Base-by-base conservation (phyloP, 2,113 vertebrate genomes). In the Lampris megalopsis region DNA sequence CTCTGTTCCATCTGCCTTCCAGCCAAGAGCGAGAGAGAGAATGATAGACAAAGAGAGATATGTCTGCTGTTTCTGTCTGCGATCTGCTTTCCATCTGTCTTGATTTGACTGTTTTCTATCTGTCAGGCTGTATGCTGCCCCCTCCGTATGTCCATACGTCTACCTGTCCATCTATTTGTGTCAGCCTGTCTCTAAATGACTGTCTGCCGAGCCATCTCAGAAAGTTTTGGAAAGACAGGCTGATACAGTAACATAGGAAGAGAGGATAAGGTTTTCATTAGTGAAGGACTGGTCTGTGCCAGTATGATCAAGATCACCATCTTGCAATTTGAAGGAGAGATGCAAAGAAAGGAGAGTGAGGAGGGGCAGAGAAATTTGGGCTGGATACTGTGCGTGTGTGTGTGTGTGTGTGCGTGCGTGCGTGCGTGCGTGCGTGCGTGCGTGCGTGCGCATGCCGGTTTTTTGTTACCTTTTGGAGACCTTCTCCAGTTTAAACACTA, bases 21-120 rank as follows among this genome's bases (percentile, higher is more conserved):
- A 47, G n/a, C 37, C 45, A 50, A 48, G 45, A 60, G 47, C 36
- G 45, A 64, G 45, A 59, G 57, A 57, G 61, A 68, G 57, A 48
- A 35, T 9, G 24, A 65, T 68, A 65, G 63, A 64, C 43, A 66
- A 70, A 50, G 81, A 66, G 24, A 58, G 56, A 59, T 48, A 47
- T 10, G n/a, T 9, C 43, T 13, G 2, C 10, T 53, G 9, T 53
- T 3, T 5, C 50, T 53, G 50, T 53, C 13, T 11, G 50, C 13
- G 10, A 1, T 24, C 24, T 24, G 0, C 24, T 24, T 24, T 24
- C 24, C 24, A 24, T 24, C 24, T 24, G 24, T 24, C 24, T 24
- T 24, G 24, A 24, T 24, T 24, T 24, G 24, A 24, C 24, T 24
- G 24, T 24, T 24, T n/a, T 48, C 58, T 58, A 36, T 68, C 59